phyloP scores from a whole-genome alignment of 2,113 vertebrate genomes.

The Carassius carassius region DNA sequence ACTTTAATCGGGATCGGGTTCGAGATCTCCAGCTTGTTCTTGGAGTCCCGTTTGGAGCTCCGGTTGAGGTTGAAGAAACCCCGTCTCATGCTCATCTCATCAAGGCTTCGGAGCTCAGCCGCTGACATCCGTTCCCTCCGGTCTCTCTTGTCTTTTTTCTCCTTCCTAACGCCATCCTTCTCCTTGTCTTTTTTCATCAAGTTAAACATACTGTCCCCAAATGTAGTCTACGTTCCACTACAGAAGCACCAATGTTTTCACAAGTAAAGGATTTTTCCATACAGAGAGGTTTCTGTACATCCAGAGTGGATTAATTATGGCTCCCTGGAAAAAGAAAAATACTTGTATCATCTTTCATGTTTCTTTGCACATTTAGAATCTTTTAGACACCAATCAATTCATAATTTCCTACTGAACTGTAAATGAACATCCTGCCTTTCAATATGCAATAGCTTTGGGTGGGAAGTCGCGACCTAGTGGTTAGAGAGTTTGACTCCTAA shows the following conservation, averaged over 20 bases:
- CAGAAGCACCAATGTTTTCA: slow-evolving; percentile 49
- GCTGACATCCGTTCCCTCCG: slow-evolving; percentile 95
- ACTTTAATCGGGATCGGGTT: slow-evolving; percentile 95
- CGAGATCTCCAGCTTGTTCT: slow-evolving; percentile 89
- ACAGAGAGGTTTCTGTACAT: slow-evolving; percentile 47
- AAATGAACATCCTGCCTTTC: background rate
- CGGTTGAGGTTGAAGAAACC: slow-evolving; percentile 94
- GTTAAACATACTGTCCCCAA: slow-evolving; percentile 79
- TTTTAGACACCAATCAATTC: background rate
- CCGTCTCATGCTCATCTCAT: slow-evolving; percentile 93
- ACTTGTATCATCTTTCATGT: background rate
- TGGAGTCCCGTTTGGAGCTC: slow-evolving; percentile 88
- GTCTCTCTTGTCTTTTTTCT: slow-evolving; percentile 92
- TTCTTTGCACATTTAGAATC: background rate
- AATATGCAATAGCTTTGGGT: background rate
- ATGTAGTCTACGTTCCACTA: slow-evolving; percentile 33
- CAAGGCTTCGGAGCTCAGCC: slow-evolving; percentile 89
- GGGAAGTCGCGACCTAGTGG: too few species aligned
- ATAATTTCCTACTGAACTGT: background rate
- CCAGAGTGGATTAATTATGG: slow-evolving; percentile 33
- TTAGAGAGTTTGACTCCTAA: too few species aligned
- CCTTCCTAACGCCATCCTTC: slow-evolving; percentile 83
- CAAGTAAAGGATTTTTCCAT: slow-evolving; percentile 56
- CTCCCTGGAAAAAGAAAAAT: slow-evolving; percentile 33
- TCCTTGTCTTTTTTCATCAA: slow-evolving; percentile 94